phyloP scores from a whole-genome alignment of 2,888 invertebrate genomes.

The Apoderus coryli region DNA sequence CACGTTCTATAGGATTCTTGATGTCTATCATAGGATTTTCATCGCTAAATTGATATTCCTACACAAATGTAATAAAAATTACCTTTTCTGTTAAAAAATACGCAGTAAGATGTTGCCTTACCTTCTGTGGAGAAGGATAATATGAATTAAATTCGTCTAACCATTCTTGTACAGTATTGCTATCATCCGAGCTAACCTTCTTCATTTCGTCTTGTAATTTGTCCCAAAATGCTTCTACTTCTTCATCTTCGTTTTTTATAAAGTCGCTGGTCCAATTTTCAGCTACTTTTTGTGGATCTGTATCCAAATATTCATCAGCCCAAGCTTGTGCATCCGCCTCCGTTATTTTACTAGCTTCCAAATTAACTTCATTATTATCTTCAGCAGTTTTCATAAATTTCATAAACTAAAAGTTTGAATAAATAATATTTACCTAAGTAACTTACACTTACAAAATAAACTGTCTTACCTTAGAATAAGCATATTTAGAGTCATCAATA shows the following conservation, averaged over 20 bases:
- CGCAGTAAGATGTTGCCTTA: conserved; percentile 20
- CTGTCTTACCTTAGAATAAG: conserved; percentile 47
- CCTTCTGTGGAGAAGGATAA: conserved; percentile 44
- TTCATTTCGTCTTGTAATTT: conserved; percentile 64
- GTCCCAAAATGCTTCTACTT: conserved; percentile 47
- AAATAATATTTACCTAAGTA: neutral
- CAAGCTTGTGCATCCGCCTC: conserved; percentile 33
- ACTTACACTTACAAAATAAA: conserved; percentile 1
- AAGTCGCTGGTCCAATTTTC: conserved; percentile 31
- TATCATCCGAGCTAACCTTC: conserved; percentile 52
- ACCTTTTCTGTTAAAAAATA: neutral
- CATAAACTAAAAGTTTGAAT: conserved; percentile 52
- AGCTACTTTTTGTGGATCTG: conserved; percentile 19
- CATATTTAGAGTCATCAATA: conserved; percentile 49
- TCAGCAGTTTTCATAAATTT: conserved; percentile 69
- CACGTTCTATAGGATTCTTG: conserved; percentile 69
- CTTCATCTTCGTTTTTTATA: conserved; percentile 23
- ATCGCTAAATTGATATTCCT: conserved; percentile 66
- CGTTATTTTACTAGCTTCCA: conserved; percentile 36
- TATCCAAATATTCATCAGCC: conserved; percentile 33
- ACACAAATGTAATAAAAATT: conserved; percentile 14
- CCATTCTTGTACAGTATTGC: conserved; percentile 51
- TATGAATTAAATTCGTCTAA: conserved; percentile 48
- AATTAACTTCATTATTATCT: conserved; percentile 46
- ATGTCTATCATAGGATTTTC: conserved; percentile 74